These are phyloP conservation scores for Orbicella faveolata DNA, from an alignment of 64 coral and sea anemone species.

Conservation along the genomic window DNA sequence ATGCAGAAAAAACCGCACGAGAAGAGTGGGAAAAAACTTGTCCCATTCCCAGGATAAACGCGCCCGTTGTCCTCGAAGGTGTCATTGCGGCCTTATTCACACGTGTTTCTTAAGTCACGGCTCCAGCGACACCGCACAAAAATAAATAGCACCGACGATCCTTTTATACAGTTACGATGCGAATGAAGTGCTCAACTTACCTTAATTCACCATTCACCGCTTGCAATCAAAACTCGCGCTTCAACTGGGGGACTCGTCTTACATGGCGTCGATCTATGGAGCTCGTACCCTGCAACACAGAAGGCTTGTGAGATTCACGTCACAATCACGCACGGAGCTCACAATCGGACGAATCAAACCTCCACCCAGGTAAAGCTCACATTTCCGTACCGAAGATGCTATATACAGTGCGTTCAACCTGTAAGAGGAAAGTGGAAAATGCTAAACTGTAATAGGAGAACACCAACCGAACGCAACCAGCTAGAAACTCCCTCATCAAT, in stretches of 20 bases:
- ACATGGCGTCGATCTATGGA: conserved; percentile 61
- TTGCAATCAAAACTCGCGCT: conserved; percentile 99
- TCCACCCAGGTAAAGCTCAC: conserved; percentile 50
- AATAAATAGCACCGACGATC: conserved; percentile 87
- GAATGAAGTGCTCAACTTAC: conserved; percentile 99
- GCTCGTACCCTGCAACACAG: conserved; percentile 37
- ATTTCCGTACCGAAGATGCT: conserved; percentile 61
- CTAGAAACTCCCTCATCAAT: conserved; percentile 84
- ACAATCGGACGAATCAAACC: conserved; percentile 7
- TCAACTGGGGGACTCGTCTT: conserved; percentile 86
- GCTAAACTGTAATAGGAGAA: conserved; percentile 98
- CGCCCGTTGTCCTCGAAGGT: conserved; percentile 33
- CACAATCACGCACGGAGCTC: not conserved
- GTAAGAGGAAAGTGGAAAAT: conserved; percentile 77
- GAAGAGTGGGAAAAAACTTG: not conserved
- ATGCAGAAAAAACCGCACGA: conserved; percentile 47
- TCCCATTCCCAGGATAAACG: conserved; percentile 15
- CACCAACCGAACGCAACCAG: conserved; percentile 71
- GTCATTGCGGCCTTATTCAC: conserved; percentile 60
- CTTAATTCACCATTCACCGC: conserved; percentile 99
- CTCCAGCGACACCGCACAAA: conserved; percentile 69
- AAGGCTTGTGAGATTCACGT: conserved; percentile 28
- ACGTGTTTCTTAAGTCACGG: conserved; percentile 82
- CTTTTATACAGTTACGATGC: conserved; percentile 86
- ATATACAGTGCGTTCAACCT: conserved; percentile 60